phyloP scores from a whole-genome alignment of 2,113 vertebrate genomes.

The Plestiodon gilberti region DNA sequence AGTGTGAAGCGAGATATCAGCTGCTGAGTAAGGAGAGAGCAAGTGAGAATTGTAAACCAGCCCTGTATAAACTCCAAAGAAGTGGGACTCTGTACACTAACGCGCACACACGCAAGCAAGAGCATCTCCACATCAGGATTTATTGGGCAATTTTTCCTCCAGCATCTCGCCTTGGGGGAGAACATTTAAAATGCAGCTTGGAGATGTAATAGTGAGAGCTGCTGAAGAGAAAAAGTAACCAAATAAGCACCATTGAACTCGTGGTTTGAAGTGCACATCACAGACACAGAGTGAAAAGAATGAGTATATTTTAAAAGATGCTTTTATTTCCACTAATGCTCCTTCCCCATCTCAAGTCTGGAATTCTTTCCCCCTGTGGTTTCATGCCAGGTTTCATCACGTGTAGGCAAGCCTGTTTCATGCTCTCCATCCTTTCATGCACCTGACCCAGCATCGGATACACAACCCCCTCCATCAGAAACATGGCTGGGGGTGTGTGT shows the following conservation, averaged over 20 bases:
- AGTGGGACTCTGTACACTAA: neutral
- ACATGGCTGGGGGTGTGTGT: no score
- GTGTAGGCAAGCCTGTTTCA: neutral
- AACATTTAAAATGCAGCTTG: neutral
- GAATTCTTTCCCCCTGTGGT: neutral
- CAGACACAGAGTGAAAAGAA: conserved; percentile 1
- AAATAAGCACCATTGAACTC: neutral
- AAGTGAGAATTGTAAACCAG: neutral
- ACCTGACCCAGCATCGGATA: neutral
- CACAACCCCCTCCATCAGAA: neutral
- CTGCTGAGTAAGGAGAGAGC: neutral
- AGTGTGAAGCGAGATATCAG: neutral
- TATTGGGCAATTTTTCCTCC: conserved; percentile 3
- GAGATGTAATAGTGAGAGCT: neutral
- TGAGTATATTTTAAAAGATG: neutral
- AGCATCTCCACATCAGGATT: neutral
- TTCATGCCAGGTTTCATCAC: no score
- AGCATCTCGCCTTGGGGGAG: neutral
- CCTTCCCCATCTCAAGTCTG: neutral
- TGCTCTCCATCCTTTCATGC: neutral
- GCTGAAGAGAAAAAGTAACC: neutral
- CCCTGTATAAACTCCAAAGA: neutral
- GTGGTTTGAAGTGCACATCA: neutral
- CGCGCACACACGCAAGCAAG: neutral
- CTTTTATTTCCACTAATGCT: conserved; percentile 14